A percentile compares a stretch with the other conserved stretches of the same genome.
Evolutionary conservation across 2,888 invertebrate genomes (phyloP).

Genomic region (Lymantria dispar): DNA sequence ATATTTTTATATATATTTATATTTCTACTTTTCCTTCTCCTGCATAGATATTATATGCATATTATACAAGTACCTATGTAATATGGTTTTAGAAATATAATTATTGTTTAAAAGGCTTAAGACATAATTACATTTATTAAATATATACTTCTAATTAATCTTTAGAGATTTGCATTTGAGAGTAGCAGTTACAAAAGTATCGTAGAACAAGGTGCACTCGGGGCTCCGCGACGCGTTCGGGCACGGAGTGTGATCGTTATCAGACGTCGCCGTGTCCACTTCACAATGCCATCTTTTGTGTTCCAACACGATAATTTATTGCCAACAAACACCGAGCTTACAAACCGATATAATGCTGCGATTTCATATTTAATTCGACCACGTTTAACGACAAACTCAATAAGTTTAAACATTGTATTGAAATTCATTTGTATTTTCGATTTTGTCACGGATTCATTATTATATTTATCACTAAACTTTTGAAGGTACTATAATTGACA

Average conservation of each 20-base stretch:
- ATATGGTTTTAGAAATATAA: too few relatives aligned
- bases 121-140: neutral
- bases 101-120: too few relatives aligned
- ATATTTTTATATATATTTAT: too few relatives aligned
- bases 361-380: slow-evolving; percentile 57
- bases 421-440: neutral
- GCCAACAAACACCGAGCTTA: slow-evolving; percentile 66
- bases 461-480: too few relatives aligned
- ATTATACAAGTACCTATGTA: too few relatives aligned
- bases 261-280: slow-evolving; percentile 72
- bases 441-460: too few relatives aligned
- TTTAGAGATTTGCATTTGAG: slow-evolving; percentile 14
- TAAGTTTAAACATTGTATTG: neutral
- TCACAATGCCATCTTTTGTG: slow-evolving; percentile 78
- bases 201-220: slow-evolving; percentile 26
- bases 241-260: slow-evolving; percentile 61
- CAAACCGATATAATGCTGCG: slow-evolving; percentile 61
- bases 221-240: slow-evolving; percentile 19
- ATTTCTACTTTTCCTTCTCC: too few relatives aligned
- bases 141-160: slow-evolving; percentile 10
- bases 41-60: too few relatives aligned
- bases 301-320: slow-evolving; percentile 76
- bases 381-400: slow-evolving; percentile 25
- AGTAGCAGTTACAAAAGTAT: slow-evolving; percentile 8
- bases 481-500: too few relatives aligned